Conservation (phyloP, 2,113 vertebrate genomes). For the Thunnus thynnus region DNA sequence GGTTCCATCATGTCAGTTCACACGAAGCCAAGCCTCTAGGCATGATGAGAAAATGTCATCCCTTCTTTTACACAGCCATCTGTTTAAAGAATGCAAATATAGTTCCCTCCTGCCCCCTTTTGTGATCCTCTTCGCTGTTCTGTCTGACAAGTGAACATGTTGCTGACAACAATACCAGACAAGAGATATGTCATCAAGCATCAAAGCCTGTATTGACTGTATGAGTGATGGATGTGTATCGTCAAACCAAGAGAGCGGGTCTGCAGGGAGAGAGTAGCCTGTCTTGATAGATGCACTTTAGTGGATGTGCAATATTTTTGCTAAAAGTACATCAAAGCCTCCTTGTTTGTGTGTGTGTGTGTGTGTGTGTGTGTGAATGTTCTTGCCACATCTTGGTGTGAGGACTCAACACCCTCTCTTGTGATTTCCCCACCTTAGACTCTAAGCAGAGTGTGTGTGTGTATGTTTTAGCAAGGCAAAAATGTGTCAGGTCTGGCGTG, state of each 20-base stretch:
- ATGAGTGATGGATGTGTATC: conserved; percentile 54
- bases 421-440: conserved; percentile 67
- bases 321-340: conserved; percentile 55
- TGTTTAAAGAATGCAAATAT: conserved; percentile 70
- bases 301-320: conserved; percentile 26
- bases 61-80: conserved; percentile 62
- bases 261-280: conserved; percentile 21
- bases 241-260: conserved; percentile 32
- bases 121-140: conserved; percentile 58
- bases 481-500: conserved; percentile 76
- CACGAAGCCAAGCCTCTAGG: conserved; percentile 58
- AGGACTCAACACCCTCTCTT: conserved; percentile 73
- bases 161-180: conserved; percentile 64
- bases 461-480: conserved; percentile 50
- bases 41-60: conserved; percentile 74
- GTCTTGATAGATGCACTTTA: conserved; percentile 31
- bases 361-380: conserved; percentile 66
- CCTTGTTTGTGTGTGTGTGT: conserved; percentile 31
- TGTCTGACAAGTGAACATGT: conserved; percentile 66
- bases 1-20: conserved; percentile 67
- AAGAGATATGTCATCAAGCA: conserved; percentile 66
- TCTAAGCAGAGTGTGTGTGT: conserved; percentile 35
- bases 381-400: conserved; percentile 69
- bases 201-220: conserved; percentile 54
- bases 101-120: conserved; percentile 51